These are phyloP conservation scores for Podabrus alpinus DNA, from an alignment of 2,888 invertebrate species.

Conservation along the genomic window DNA sequence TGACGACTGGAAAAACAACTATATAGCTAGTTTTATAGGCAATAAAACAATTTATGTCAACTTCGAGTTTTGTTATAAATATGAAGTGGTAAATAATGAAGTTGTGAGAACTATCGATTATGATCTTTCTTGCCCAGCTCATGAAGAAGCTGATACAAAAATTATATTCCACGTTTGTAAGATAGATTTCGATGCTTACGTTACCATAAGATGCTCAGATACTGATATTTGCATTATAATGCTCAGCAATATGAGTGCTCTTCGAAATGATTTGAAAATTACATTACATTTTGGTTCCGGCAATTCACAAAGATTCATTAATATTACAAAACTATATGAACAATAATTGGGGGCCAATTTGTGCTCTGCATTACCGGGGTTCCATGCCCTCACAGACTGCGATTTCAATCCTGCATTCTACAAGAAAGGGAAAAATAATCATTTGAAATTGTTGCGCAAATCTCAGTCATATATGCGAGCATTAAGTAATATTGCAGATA, in stretches of 20 bases:
- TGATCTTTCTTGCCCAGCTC: background rate
- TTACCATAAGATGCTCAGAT: slow-evolving; percentile 5
- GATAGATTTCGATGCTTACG: slow-evolving; percentile 4
- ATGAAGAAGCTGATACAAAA: slow-evolving; percentile 1
- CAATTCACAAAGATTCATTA: background rate
- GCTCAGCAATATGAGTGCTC: background rate
- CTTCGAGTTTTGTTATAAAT: slow-evolving; percentile 28
- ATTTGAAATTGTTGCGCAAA: slow-evolving; percentile 16
- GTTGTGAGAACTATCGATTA: background rate
- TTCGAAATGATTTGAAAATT: background rate
- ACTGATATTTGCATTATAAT: background rate
- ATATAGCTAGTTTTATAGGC: slow-evolving; percentile 23
- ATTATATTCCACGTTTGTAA: slow-evolving; percentile 6
- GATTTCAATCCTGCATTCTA: slow-evolving; percentile 34
- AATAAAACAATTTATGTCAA: slow-evolving; percentile 21
- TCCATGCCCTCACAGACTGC: slow-evolving; percentile 34
- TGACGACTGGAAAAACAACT: slow-evolving; percentile 14
- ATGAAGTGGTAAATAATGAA: slow-evolving; percentile 16
- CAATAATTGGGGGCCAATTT: slow-evolving; percentile 29
- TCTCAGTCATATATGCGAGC: background rate
- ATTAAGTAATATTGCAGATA: no score
- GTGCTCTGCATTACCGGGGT: slow-evolving; percentile 32
- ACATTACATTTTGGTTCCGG: background rate
- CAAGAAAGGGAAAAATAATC: slow-evolving; percentile 31
- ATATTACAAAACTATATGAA: background rate